Conservation (phyloP, 2,888 invertebrate species). For the Ctenicera cuprea region DNA sequence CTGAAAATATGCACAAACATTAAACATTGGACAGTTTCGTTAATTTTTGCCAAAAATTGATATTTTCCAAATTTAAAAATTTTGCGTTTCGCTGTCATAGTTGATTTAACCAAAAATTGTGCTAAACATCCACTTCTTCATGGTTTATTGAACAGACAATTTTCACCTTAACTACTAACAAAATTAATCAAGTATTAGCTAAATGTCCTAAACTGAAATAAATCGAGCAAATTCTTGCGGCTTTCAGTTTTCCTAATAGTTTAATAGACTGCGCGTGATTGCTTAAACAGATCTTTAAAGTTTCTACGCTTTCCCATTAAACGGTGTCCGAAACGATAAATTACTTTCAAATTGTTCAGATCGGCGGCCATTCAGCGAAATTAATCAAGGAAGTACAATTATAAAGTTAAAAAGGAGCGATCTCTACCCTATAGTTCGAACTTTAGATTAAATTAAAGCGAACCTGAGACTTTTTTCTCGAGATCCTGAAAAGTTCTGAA, state of each 20-base stretch:
- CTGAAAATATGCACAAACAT: too few relatives aligned
- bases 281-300: slow-evolving; percentile 53
- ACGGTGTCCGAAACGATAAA: slow-evolving; percentile 58
- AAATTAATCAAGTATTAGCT: slow-evolving; percentile 15
- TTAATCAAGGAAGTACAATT: slow-evolving; percentile 59
- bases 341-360: slow-evolving; percentile 59
- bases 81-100: too few relatives aligned
- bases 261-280: slow-evolving; percentile 53
- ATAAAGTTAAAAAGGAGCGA: slow-evolving; percentile 44
- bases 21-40: too few relatives aligned
- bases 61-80: too few relatives aligned
- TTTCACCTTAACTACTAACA: not conserved
- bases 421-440: slow-evolving; percentile 4
- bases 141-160: too few relatives aligned
- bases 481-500: not conserved
- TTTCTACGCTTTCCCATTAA: slow-evolving; percentile 55
- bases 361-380: slow-evolving; percentile 56
- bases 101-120: too few relatives aligned
- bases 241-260: slow-evolving; percentile 46
- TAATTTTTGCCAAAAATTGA: too few relatives aligned
- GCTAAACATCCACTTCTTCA: too few relatives aligned
- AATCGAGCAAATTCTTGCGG: slow-evolving; percentile 47
- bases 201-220: slow-evolving; percentile 9
- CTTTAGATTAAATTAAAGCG: slow-evolving; percentile 17
- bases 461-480: not conserved